These are phyloP conservation scores for Pelmatolapia mariae DNA, from an alignment of 2,113 vertebrate genomes.

Conservation along the genomic window DNA sequence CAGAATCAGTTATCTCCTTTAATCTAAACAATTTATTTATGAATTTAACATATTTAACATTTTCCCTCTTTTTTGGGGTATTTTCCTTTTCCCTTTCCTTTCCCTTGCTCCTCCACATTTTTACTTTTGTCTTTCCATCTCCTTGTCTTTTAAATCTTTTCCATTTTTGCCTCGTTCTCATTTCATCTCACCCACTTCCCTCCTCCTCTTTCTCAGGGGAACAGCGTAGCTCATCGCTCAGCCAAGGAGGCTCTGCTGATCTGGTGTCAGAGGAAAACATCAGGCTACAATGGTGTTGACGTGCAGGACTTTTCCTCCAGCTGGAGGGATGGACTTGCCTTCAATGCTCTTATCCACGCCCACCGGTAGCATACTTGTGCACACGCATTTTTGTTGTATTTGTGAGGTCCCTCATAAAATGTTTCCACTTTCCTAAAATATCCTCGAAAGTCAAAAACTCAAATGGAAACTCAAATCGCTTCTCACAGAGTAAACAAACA, in stretches of 20 bases:
- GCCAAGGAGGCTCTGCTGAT: constrained; percentile 86
- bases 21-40: background rate
- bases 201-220: constrained; percentile 35
- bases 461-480: background rate
- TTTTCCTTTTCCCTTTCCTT: background rate
- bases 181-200: background rate
- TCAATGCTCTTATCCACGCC: constrained; percentile 86
- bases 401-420: background rate
- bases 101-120: background rate
- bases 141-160: background rate
- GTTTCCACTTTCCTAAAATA: background rate
- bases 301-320: constrained; percentile 87
- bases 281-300: constrained; percentile 74
- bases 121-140: background rate
- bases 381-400: background rate
- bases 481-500: background rate
- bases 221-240: constrained; percentile 74
- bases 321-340: constrained; percentile 86
- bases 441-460: background rate
- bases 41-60: background rate
- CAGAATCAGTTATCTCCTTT: background rate
- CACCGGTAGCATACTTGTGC: constrained; percentile 73
- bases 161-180: background rate
- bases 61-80: background rate
- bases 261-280: constrained; percentile 89